These are phyloP conservation scores for Amphiprion percula DNA, from an alignment of 2,113 vertebrate genomes.

Conservation along the genomic window DNA sequence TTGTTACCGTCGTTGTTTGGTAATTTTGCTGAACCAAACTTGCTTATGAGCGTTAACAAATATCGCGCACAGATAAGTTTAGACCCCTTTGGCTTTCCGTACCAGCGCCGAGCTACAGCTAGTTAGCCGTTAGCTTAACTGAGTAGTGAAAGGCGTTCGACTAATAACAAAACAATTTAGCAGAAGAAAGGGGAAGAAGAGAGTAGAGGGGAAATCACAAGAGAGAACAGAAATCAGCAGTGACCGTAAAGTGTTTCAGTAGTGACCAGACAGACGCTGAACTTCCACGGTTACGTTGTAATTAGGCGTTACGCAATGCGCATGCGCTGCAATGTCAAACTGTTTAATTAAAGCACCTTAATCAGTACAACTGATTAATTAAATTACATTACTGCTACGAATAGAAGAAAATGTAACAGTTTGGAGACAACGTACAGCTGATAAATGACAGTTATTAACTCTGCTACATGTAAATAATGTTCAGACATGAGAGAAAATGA, in stretches of 20 bases:
- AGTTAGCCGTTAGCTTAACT: no score
- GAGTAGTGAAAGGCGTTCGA: background rate
- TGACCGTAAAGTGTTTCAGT: background rate
- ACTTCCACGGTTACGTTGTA: background rate
- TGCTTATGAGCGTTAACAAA: no score
- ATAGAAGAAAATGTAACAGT: background rate
- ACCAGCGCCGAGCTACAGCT: no score
- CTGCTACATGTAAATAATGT: background rate
- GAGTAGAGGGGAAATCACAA: background rate
- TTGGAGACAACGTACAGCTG: background rate
- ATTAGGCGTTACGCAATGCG: background rate
- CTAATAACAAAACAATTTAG: conserved; percentile 21
- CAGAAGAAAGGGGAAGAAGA: background rate
- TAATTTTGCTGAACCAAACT: no score
- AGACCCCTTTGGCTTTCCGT: background rate
- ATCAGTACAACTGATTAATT: background rate
- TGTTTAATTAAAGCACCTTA: background rate
- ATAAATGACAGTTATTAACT: background rate
- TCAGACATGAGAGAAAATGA: background rate
- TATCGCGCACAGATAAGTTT: no score
- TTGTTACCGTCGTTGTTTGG: background rate
- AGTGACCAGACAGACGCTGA: background rate
- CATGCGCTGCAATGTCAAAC: background rate
- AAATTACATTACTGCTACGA: accelerated
- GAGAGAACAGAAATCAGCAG: background rate